Base-by-base conservation (phyloP, 1,140 invertebrate genomes). In the Aphis gossypii region DNA sequence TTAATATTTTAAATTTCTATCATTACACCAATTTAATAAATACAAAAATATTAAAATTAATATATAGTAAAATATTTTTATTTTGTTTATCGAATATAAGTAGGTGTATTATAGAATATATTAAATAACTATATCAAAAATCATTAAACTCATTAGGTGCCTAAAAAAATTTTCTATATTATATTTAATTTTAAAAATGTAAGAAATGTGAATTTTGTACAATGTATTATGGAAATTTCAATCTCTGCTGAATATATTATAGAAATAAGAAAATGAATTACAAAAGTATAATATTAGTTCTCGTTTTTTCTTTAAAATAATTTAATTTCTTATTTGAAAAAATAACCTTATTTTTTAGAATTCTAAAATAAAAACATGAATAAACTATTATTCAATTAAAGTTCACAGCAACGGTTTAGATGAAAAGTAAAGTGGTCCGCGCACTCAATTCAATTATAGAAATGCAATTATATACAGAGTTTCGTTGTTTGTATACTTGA, bases 381-480 rank as follows among this genome's bases (percentile, higher is more conserved):
- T 89, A 89, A 89, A 89, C 88, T 89, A 89, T 89, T 89, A 89
- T 89, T 89, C 48, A 89, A 89, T 89, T 89, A 89, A 89, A 56
- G 35, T 56, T 89, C 88, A 89, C 2, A 38, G 51, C 48, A 54
- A 56, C 23, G 35, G n/a, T 56, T 89, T 56, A 56, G 88, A 56
- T 54, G 35, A 89, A 89, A 89, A 89, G 88, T n/a, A 56, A 89
- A 89, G 51, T 89, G 48, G 88, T 89, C 48, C n/a, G n/a, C 7
- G n/a, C 20, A 25, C 23, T 89, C 35, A 30, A 89, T 89, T 54
- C n/a, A 56, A 89, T 89, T 89, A 89, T 41, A 56, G 23, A 89
- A 89, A 89, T 56, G 48, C 35, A 89, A 89, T 89, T 89, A 56
- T 51, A 54, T 25, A 30, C 30, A 38, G 21, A 56, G 38, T 89